Evolutionary conservation across 2,888 invertebrate species (phyloP), one percentile per base, ranked within the genome.

Genomic region (Apamea crenata): DNA sequence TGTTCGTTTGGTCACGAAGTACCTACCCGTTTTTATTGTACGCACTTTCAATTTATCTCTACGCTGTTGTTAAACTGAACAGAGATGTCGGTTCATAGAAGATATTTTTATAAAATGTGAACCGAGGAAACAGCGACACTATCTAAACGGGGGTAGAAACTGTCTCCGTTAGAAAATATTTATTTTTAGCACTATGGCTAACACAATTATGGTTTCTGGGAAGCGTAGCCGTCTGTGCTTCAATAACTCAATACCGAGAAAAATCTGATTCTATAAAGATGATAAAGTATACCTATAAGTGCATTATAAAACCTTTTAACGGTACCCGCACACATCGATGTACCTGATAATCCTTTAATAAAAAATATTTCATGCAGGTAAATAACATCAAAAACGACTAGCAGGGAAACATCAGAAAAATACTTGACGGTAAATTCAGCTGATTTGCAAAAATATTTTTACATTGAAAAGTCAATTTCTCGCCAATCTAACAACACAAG

Each of bases 31-130:
- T 87, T 86, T 88, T 86, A 88, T 79, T 87, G 67, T 68, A 81
- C 75, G 69, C 70, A 73, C 63, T 86, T 87, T 87, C 75, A 84
- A 81, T 88, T 87, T 84, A 87, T 86, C 73, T 84, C 40, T 59
- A 71, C 63, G 6, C 47, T 78, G 66, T 29, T 74, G 70, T 76
- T 68, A 85, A 81, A 73, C 4, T 74, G 68, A 69, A 81, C 61
- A 1, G 14, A 16, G 12, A 69, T 71, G 47, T 67, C 32, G 32
- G 61, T 50, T 72, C 66, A 56, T 72, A n/a, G 69, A 66, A 61
- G n/a, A 61, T 56, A 81, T 76, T 67, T 83, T 76, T n/a, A 40
- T 32, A 25, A 82, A 74, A 67, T 50, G 18, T n/a, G 10, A 66
- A 40, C 21, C 5, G 29, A 36, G 29, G 29, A 65, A n/a, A 56